Conservation (phyloP, 2,888 invertebrate genomes). For the Seira sanloemensis region DNA sequence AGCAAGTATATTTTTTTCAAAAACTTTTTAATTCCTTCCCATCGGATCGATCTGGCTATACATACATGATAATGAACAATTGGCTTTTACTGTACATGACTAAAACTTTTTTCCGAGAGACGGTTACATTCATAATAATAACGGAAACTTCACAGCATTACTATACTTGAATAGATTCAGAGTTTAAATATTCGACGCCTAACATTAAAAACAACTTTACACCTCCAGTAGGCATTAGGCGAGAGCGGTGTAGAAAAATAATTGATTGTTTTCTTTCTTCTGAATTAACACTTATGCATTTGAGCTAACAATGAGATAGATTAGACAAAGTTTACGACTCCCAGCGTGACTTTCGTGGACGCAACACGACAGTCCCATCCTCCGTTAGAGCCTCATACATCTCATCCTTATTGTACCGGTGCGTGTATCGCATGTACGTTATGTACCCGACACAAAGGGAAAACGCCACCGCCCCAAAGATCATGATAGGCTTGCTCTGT, state of each 20-base stretch:
- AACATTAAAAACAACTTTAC: background rate
- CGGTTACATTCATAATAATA: too few relatives aligned
- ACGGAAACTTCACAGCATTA: too few relatives aligned
- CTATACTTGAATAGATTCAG: background rate
- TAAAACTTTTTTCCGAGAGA: too few relatives aligned
- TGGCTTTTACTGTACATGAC: too few relatives aligned
- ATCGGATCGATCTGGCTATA: too few relatives aligned
- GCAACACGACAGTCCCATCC: conserved; percentile 79
- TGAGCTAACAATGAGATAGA: background rate
- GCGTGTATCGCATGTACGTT: conserved; percentile 84
- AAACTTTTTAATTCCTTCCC: too few relatives aligned
- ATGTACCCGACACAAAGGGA: conserved; percentile 87
- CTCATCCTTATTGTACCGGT: conserved; percentile 86
- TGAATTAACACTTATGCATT: background rate
- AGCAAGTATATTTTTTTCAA: too few relatives aligned
- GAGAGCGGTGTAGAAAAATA: background rate
- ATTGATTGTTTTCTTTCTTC: background rate
- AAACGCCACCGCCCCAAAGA: conserved; percentile 85
- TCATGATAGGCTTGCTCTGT: conserved; percentile 92
- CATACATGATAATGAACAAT: too few relatives aligned
- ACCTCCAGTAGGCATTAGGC: background rate
- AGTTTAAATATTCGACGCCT: background rate
- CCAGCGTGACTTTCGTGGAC: conserved; percentile 75
- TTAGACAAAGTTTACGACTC: conserved; percentile 71
- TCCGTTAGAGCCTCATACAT: conserved; percentile 87